Evolutionary conservation across 2,797 vertebrate genomes (phyloP).

Genomic region (Sebastes alutus): DNA sequence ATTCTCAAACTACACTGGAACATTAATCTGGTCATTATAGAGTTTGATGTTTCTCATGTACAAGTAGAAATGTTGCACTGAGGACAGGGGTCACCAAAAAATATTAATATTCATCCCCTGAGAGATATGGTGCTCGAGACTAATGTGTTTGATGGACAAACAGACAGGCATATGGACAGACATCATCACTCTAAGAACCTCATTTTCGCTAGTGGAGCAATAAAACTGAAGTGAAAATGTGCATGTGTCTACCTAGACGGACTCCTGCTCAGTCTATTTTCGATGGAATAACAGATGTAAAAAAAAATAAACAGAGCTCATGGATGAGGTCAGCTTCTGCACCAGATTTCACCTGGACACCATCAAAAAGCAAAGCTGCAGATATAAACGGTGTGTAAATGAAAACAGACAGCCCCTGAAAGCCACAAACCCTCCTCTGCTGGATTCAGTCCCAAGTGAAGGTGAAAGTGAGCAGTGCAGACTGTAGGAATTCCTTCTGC

Average conservation of each 20-base stretch:
- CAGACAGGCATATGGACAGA: not conserved
- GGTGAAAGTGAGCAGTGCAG: constrained; percentile 35
- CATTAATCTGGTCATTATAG: not conserved
- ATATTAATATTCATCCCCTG: not conserved
- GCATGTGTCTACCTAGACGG: not conserved
- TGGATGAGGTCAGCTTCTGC: not conserved
- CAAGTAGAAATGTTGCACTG: not conserved
- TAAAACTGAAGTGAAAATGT: not conserved
- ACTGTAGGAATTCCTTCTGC: constrained; percentile 51
- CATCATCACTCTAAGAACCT: not conserved
- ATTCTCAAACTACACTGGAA: too few species aligned
- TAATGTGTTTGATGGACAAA: not conserved
- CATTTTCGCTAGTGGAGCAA: not conserved
- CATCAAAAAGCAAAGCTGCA: constrained; percentile 15
- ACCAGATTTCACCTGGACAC: constrained; percentile 30
- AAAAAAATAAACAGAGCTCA: not conserved
- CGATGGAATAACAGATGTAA: not conserved
- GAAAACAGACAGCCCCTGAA: constrained; percentile 41
- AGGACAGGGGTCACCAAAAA: not conserved
- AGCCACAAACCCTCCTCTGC: constrained; percentile 14
- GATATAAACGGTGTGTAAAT: constrained; percentile 24
- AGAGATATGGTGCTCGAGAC: not conserved
- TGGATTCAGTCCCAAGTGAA: constrained; percentile 1
- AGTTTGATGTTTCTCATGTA: not conserved
- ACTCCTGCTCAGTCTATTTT: not conserved